phyloP scores from a whole-genome alignment of 2,797 vertebrate species.

The Naso thynnoides region DNA sequence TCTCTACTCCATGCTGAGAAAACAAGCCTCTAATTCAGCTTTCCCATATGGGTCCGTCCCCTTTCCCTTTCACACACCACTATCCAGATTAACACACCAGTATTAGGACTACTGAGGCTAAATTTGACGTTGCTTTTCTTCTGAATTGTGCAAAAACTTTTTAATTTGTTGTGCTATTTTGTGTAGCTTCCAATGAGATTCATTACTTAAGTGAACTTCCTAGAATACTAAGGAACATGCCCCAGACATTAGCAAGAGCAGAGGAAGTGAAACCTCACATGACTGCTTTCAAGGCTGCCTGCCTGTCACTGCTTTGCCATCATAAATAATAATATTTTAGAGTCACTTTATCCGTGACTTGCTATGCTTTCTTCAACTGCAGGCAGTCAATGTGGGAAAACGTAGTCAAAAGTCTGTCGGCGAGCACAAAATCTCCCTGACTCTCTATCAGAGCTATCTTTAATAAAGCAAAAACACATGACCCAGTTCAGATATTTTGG shows the following conservation, averaged over 20 bases:
- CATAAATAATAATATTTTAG: not conserved
- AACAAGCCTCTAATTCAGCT: conserved; percentile 15
- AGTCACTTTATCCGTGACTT: not conserved
- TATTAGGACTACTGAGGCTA: not conserved
- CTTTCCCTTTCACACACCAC: not conserved
- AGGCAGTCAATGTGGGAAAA: conserved; percentile 1
- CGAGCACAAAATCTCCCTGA: not conserved
- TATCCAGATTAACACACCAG: not conserved
- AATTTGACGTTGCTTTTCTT: not conserved
- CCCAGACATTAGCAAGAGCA: not conserved
- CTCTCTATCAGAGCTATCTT: conserved; percentile 29
- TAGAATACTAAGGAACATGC: conserved; percentile 9
- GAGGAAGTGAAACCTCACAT: conserved; percentile 42
- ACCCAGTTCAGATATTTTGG: conserved; percentile 76
- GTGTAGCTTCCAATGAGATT: not conserved
- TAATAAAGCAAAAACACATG: conserved; percentile 61
- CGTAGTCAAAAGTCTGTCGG: not conserved
- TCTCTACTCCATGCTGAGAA: conserved; percentile 9
- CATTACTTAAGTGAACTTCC: conserved; percentile 14
- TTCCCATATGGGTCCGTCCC: not conserved
- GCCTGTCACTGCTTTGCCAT: not conserved
- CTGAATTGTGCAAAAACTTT: not conserved
- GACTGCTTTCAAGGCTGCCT: not conserved
- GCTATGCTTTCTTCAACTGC: not conserved
- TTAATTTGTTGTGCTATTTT: not conserved